Evolutionary conservation across 2,797 vertebrate species (phyloP), one percentile per base, ranked within the genome.

Genomic region (Trematomus bernacchii): DNA sequence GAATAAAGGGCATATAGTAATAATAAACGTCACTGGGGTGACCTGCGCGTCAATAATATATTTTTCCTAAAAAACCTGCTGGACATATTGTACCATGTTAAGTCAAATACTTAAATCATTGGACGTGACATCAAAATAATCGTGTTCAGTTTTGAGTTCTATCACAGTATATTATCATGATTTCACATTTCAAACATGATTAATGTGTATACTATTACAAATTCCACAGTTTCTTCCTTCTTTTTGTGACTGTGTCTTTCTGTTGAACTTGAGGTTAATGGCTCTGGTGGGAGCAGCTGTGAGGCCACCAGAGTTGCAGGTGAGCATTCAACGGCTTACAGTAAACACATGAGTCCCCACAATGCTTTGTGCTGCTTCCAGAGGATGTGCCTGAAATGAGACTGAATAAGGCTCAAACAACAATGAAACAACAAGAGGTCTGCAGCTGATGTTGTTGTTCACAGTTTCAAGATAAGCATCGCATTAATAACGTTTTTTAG

Each of bases 231-330:
- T 80, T 76, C 71, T 57, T 47, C 61, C 60, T 51, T 61, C 65
- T 75, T 66, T 74, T 81, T 75, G 63, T 66, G 65, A 73, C 69
- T 72, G 66, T 57, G 55, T 72, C 75, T 78, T 73, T 70, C 79
- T 78, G 66, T 76, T 91, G 86, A 84, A 85, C 81, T 71, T 76
- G 55, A 78, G 83, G 81, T 82, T 90, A 86, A 92, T 90, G 86
- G 86, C 70, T 30, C 33, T 37, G 84, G 72, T 81, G 85, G 81
- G 77, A 84, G 82, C 87, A 89, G 90, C 89, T 89, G 89, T 19
- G 60, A 68, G 87, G 90, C 85, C 84, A 87, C 75, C 83, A 84
- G 73, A 76, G 76, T 75, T 87, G 86, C 92, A 93, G 91, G 92
- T 94, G 93, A 93, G 86, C 82, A 55, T 73, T 85, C 70, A 80